Conservation (phyloP, 2,797 vertebrate genomes). For the Aratinga solstitialis region DNA sequence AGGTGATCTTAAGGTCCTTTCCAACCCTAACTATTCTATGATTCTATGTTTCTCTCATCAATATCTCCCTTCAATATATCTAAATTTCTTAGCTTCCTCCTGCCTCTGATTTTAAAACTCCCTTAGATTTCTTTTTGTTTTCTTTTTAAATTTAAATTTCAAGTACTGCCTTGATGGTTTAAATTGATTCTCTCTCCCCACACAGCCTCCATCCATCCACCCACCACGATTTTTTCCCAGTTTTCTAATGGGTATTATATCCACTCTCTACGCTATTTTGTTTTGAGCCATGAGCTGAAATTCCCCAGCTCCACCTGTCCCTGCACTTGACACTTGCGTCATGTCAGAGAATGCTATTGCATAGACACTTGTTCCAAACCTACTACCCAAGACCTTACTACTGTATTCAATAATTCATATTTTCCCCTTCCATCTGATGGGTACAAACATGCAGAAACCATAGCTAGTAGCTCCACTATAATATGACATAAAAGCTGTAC, state of each 20-base stretch:
- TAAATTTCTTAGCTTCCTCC: not conserved
- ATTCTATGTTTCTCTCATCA: not conserved
- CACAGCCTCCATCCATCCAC: not conserved
- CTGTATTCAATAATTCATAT: not conserved
- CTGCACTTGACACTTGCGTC: not conserved
- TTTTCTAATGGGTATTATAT: not conserved
- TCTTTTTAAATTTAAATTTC: not conserved
- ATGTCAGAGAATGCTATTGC: not conserved
- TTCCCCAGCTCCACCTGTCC: not conserved
- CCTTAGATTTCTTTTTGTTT: not conserved
- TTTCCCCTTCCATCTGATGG: accelerated
- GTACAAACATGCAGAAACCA: not conserved
- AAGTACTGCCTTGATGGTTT: not conserved
- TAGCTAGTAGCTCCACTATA: not conserved
- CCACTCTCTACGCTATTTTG: not conserved
- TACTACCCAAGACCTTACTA: not conserved
- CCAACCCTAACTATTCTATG: too few relatives aligned
- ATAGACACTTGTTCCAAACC: not conserved
- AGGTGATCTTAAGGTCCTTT: too few relatives aligned
- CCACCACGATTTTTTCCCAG: not conserved
- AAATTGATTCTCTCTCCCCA: not conserved
- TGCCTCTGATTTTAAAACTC: not conserved
- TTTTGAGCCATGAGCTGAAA: not conserved
- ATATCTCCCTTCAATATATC: not conserved
- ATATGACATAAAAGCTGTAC: accelerated